Evolutionary conservation across 2,888 invertebrate genomes (phyloP).

Genomic region (Agriopis marginaria): DNA sequence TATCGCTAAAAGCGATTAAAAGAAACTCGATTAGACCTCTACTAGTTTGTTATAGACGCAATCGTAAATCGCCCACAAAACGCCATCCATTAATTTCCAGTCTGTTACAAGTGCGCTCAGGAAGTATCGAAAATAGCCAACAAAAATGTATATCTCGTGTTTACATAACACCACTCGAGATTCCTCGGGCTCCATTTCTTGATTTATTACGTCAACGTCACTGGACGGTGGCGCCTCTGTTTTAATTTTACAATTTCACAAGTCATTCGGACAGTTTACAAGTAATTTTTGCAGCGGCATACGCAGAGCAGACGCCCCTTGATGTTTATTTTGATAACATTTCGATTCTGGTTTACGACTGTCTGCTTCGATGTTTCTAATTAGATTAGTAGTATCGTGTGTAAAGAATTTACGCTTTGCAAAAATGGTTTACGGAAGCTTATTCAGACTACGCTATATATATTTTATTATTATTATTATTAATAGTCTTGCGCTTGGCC

Average conservation of each 20-base stretch:
- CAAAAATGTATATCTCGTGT: slow-evolving; percentile 40
- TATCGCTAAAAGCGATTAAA: not conserved
- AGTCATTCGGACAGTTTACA: slow-evolving; percentile 36
- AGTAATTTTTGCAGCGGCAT: slow-evolving; percentile 36
- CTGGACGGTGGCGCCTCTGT: slow-evolving; percentile 29
- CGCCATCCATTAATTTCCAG: slow-evolving; percentile 6
- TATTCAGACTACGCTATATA: not conserved
- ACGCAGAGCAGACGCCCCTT: slow-evolving; percentile 37
- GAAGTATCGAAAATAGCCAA: slow-evolving; percentile 31
- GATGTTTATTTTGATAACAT: slow-evolving; percentile 37
- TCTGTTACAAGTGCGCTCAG: slow-evolving; percentile 17
- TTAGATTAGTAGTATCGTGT: slow-evolving; percentile 14
- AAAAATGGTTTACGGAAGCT: not conserved
- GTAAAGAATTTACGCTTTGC: slow-evolving; percentile 5
- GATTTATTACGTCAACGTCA: slow-evolving; percentile 50
- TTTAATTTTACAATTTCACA: slow-evolving; percentile 35
- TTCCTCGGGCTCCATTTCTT: slow-evolving; percentile 50
- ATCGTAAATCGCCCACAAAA: slow-evolving; percentile 14
- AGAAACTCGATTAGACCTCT: not conserved
- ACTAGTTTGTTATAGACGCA: slow-evolving; percentile 4
- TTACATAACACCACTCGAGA: slow-evolving; percentile 58
- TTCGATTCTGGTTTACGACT: slow-evolving; percentile 32
- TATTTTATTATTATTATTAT: no score
- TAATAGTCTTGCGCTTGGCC: no score
- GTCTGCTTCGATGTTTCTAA: slow-evolving; percentile 13